Evolutionary conservation across 2,888 invertebrate genomes (phyloP).

Genomic region (Drosophila fungiperda): DNA sequence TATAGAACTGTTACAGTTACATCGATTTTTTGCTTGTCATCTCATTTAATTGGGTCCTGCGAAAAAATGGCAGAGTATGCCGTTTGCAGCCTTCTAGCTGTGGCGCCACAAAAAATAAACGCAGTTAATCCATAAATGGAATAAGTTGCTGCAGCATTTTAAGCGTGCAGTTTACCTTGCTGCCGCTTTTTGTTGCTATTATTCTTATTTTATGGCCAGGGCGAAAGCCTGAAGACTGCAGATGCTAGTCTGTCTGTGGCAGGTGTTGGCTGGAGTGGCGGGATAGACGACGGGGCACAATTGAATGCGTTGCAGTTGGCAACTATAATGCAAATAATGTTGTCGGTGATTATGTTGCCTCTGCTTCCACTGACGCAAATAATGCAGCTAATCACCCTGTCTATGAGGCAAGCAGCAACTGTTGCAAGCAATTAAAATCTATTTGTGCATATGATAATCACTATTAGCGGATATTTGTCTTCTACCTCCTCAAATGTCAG

Average conservation of each 20-base stretch:
- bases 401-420: conserved; percentile 11
- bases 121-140: conserved; percentile 62
- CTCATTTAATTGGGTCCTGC: background rate
- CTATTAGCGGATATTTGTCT: background rate
- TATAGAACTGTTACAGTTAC: background rate
- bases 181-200: conserved; percentile 13
- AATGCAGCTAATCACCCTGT: conserved; percentile 24
- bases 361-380: conserved; percentile 4
- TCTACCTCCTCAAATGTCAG: background rate
- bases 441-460: background rate
- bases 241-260: background rate
- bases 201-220: conserved; percentile 7
- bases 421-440: conserved; percentile 6
- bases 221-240: conserved; percentile 16
- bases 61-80: conserved; percentile 9
- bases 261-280: background rate
- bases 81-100: background rate
- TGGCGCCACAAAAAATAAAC: conserved; percentile 31
- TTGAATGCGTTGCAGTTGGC: conserved; percentile 6
- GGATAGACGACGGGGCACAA: background rate
- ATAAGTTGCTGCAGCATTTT: conserved; percentile 47
- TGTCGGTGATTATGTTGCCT: conserved; percentile 42
- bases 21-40: background rate
- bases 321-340: conserved; percentile 47
- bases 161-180: conserved; percentile 42